Conservation (phyloP, 1,140 invertebrate genomes). For the Holcopasites calliopsidis region DNA sequence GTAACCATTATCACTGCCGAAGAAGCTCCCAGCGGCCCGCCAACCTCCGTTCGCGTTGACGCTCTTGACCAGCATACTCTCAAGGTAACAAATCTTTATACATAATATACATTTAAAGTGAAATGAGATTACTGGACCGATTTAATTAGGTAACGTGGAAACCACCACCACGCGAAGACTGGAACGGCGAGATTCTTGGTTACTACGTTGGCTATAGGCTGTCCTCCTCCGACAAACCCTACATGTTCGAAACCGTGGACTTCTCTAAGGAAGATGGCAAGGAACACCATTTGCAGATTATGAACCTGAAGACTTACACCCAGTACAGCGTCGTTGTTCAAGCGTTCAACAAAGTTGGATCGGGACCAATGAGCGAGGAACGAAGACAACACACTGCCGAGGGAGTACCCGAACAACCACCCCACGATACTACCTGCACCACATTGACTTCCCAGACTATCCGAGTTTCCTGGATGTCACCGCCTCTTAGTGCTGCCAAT, state of each 20-base stretch:
- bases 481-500: slow-evolving; percentile 93
- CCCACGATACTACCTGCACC: slow-evolving; percentile 94
- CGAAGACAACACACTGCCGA: slow-evolving; percentile 94
- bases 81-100: slow-evolving; percentile 81
- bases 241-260: slow-evolving; percentile 95
- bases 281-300: slow-evolving; percentile 91
- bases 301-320: slow-evolving; percentile 93
- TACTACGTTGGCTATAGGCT: slow-evolving; percentile 95
- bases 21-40: slow-evolving; percentile 93
- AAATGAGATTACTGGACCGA: neutral
- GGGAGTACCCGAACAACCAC: slow-evolving; percentile 95
- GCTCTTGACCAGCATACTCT: slow-evolving; percentile 95
- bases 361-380: slow-evolving; percentile 93
- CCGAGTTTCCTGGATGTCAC: slow-evolving; percentile 95
- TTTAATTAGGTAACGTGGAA: slow-evolving; percentile 88
- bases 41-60: slow-evolving; percentile 91
- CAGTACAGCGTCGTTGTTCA: slow-evolving; percentile 97
- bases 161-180: slow-evolving; percentile 91
- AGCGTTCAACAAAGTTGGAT: slow-evolving; percentile 96
- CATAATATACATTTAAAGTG: neutral
- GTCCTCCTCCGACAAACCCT: slow-evolving; percentile 93
- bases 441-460: slow-evolving; percentile 96
- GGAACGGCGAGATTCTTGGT: slow-evolving; percentile 95
- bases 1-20: slow-evolving; percentile 97
- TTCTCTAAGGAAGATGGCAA: slow-evolving; percentile 94